phyloP scores from a whole-genome alignment of 2,797 vertebrate species.

The Cyclopterus lumpus region DNA sequence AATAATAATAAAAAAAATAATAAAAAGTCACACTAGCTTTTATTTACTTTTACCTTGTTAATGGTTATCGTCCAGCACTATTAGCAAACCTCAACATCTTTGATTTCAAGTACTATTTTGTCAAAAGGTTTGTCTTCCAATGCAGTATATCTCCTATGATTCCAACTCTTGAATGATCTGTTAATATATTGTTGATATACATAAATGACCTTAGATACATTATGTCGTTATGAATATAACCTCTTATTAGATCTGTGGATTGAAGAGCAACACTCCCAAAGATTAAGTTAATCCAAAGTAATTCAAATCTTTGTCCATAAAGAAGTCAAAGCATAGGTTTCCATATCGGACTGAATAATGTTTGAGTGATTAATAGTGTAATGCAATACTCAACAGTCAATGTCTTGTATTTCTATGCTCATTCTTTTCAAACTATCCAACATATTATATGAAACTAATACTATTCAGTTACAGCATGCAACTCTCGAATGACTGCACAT shows the following conservation, averaged over 20 bases:
- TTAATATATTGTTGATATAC: background rate
- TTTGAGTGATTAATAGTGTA: conserved; percentile 55
- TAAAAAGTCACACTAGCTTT: background rate
- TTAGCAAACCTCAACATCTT: background rate
- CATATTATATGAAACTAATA: conserved; percentile 60
- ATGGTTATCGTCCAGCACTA: background rate
- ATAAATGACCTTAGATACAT: background rate
- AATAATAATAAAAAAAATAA: background rate
- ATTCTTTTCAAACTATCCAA: conserved; percentile 48
- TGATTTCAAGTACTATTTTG: background rate
- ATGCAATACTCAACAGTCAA: conserved; percentile 59
- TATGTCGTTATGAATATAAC: background rate
- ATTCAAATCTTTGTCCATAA: conserved; percentile 11
- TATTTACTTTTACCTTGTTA: background rate
- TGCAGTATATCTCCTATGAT: background rate
- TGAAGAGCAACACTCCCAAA: background rate
- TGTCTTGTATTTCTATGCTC: conserved; percentile 32
- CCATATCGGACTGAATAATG: conserved; percentile 34
- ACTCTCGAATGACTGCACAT: conserved; percentile 57
- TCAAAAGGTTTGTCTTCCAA: background rate
- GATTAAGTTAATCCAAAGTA: conserved; percentile 1
- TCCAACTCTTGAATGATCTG: background rate
- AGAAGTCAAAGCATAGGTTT: conserved; percentile 24
- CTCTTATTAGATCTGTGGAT: background rate
- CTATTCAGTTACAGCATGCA: conserved; percentile 60